These are phyloP conservation scores for Serinus canaria DNA, from an alignment of 2,113 vertebrate genomes.

Conservation along the genomic window DNA sequence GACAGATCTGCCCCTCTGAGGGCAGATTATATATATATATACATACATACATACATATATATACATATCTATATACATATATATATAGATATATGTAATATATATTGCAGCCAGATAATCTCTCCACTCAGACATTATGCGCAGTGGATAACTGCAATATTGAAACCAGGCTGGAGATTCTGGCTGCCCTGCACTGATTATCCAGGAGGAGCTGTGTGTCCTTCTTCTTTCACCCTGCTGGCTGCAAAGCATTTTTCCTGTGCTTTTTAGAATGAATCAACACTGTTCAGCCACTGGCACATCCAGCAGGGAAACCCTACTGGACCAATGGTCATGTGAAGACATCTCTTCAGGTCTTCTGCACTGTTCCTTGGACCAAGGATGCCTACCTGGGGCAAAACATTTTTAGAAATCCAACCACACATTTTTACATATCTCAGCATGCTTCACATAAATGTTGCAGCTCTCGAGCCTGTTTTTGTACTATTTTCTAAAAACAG, in stretches of 20 bases:
- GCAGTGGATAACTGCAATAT: neutral
- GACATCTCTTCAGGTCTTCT: neutral
- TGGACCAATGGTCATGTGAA: neutral
- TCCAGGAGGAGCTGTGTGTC: neutral
- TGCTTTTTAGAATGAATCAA: neutral
- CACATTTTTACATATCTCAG: neutral
- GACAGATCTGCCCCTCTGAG: neutral
- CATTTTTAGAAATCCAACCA: neutral
- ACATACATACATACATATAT: too few species aligned
- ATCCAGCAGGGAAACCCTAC: neutral
- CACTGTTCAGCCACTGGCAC: rapidly evolving
- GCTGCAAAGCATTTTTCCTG: neutral
- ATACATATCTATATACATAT: too few species aligned
- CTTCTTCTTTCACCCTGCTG: neutral
- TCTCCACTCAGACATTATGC: neutral
- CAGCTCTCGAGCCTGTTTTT: neutral
- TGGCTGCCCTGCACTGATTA: neutral
- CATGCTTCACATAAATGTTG: neutral
- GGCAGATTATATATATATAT: too few species aligned
- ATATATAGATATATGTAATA: too few species aligned
- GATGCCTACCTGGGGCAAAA: neutral
- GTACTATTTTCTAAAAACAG: neutral
- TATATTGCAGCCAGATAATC: neutral
- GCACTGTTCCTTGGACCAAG: neutral
- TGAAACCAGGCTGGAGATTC: neutral